phyloP scores from a whole-genome alignment of 1,140 invertebrate genomes.

The Bombus pyrosoma region DNA sequence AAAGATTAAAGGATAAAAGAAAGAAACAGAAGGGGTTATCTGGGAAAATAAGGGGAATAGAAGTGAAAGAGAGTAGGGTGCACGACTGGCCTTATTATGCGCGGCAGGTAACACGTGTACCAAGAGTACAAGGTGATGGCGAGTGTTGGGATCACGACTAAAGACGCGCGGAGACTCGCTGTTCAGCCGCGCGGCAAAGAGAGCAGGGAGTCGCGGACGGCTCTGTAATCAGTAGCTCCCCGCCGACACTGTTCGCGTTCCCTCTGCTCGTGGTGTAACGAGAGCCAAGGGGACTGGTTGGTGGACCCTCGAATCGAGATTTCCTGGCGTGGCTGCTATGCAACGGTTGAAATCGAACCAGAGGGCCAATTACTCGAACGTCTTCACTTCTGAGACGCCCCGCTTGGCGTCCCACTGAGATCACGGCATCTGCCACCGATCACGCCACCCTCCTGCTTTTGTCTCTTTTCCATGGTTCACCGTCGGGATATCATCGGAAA shows the following conservation, averaged over 20 bases:
- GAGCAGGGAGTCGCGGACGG: slow-evolving; percentile 44
- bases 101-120: slow-evolving; percentile 65
- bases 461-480: slow-evolving; percentile 18
- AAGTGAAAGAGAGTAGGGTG: slow-evolving; percentile 14
- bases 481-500: slow-evolving; percentile 36
- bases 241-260: slow-evolving; percentile 57
- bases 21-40: background rate
- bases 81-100: slow-evolving; percentile 59
- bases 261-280: slow-evolving; percentile 55
- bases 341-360: slow-evolving; percentile 68
- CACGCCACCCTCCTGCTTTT: background rate
- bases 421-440: slow-evolving; percentile 67
- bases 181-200: background rate
- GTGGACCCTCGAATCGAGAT: slow-evolving; percentile 50
- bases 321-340: slow-evolving; percentile 28
- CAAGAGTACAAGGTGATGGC: slow-evolving; percentile 54
- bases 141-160: slow-evolving; percentile 47
- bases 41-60: slow-evolving; percentile 3
- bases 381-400: slow-evolving; percentile 73
- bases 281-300: slow-evolving; percentile 31
- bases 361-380: slow-evolving; percentile 74
- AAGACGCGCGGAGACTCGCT: slow-evolving; percentile 21
- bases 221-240: slow-evolving; percentile 72
- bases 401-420: slow-evolving; percentile 68
- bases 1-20: background rate